Percentiles rank a stretch among this genome's conserved stretches.
Conservation (phyloP, 2,888 invertebrate species). For the Eupithecia inturbata region DNA sequence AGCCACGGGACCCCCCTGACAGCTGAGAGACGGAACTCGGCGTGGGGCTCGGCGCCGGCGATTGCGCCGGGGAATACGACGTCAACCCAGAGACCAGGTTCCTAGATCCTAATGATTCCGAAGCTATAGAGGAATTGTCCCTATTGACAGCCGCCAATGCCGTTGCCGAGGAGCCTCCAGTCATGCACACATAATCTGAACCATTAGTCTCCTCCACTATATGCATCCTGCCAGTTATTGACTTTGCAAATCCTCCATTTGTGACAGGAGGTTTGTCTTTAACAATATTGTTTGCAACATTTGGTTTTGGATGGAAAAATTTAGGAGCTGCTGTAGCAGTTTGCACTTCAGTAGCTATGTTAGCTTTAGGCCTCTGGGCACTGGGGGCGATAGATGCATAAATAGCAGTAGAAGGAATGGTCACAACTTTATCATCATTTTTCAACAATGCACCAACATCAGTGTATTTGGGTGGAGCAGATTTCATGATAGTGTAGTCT, state of each 20-base stretch:
- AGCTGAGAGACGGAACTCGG: constrained; percentile 85
- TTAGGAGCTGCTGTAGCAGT: constrained; percentile 81
- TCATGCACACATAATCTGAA: constrained; percentile 93
- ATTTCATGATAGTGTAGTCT: constrained; percentile 80
- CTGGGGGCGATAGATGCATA: constrained; percentile 83
- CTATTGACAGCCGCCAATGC: constrained; percentile 75
- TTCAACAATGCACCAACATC: constrained; percentile 75
- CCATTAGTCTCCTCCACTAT: constrained; percentile 89
- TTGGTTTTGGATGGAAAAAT: constrained; percentile 83
- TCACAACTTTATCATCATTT: constrained; percentile 76
- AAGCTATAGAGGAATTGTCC: constrained; percentile 71
- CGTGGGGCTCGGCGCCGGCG: constrained; percentile 86
- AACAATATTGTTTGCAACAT: constrained; percentile 82
- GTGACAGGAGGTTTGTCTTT: constrained; percentile 68
- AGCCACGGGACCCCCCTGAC: constrained; percentile 85
- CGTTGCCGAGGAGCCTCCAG: constrained; percentile 86
- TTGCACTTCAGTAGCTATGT: constrained; percentile 83
- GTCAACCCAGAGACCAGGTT: constrained; percentile 75
- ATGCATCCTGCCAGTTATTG: constrained; percentile 70
- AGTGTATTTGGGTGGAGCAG: constrained; percentile 79
- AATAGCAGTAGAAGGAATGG: constrained; percentile 79
- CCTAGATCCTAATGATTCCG: constrained; percentile 71
- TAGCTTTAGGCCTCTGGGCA: constrained; percentile 81
- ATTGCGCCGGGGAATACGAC: constrained; percentile 81
- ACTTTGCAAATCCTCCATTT: constrained; percentile 70